A percentile compares a stretch with the other conserved stretches of the same genome.
Conservation (phyloP, 2,888 invertebrate genomes). For the Pardosa pseudoannulata region DNA sequence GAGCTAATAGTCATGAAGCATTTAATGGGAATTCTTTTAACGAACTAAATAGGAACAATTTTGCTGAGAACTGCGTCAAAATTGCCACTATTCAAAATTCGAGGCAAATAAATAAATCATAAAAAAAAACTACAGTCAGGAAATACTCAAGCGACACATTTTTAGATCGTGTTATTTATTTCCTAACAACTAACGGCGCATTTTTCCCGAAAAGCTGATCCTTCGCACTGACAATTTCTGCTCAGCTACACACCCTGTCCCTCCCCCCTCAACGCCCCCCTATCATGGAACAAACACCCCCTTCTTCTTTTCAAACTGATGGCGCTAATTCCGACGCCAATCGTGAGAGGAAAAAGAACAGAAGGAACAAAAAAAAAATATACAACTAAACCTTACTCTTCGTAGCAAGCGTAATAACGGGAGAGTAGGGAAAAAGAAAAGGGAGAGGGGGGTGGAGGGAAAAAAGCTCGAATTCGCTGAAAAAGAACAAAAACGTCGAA, state of each 20-base stretch:
- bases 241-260: not conserved
- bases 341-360: slow-evolving; percentile 61
- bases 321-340: slow-evolving; percentile 70
- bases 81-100: too few species aligned
- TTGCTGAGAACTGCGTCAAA: too few species aligned
- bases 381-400: not conserved
- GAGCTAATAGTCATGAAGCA: too few species aligned
- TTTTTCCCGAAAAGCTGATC: not conserved
- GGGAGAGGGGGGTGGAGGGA: not conserved
- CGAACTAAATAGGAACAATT: too few species aligned
- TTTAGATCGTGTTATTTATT: not conserved
- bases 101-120: too few species aligned
- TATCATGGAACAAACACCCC: not conserved
- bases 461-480: slow-evolving; percentile 23
- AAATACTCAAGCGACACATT: too few species aligned
- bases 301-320: slow-evolving; percentile 22
- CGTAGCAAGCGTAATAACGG: not conserved
- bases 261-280: not conserved
- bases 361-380: slow-evolving; percentile 32
- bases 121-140: too few species aligned
- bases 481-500: slow-evolving; percentile 32
- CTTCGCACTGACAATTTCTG: not conserved
- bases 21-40: too few species aligned
- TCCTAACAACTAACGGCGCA: not conserved
- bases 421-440: slow-evolving; percentile 4